phyloP scores from a whole-genome alignment of 1,140 invertebrate species.

The Lucilia cuprina region DNA sequence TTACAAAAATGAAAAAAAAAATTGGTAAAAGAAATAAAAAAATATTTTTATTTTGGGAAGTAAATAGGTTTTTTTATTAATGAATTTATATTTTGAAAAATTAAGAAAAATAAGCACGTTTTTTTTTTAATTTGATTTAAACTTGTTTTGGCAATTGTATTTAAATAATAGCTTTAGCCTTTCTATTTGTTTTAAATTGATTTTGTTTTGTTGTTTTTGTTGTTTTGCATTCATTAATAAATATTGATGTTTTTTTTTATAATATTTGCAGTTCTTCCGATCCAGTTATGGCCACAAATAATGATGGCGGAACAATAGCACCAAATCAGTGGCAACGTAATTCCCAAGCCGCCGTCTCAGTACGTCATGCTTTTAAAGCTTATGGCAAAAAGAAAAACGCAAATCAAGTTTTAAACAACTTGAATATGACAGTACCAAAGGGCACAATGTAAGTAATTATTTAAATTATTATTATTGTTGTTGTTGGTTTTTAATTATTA shows the following conservation, averaged over 20 bases:
- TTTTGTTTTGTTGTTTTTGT: too few relatives aligned
- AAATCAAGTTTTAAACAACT: slow-evolving; percentile 82
- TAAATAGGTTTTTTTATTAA: neutral
- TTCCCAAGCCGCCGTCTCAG: slow-evolving; percentile 81
- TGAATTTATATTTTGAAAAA: neutral
- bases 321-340: slow-evolving; percentile 62
- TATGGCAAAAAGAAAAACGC: slow-evolving; percentile 85
- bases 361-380: slow-evolving; percentile 83
- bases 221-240: neutral
- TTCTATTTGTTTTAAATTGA: neutral
- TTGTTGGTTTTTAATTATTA: neutral
- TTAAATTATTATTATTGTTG: neutral
- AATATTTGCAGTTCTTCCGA: slow-evolving; percentile 51
- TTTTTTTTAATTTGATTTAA: neutral
- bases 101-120: neutral
- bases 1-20: neutral
- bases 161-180: neutral
- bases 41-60: neutral
- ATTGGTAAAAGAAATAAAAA: neutral
- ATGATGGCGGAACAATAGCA: slow-evolving; percentile 57
- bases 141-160: neutral
- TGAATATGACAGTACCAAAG: slow-evolving; percentile 90
- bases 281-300: slow-evolving; percentile 55
- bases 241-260: slow-evolving; percentile 3
- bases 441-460: slow-evolving; percentile 83